phyloP scores from a whole-genome alignment of 2,888 invertebrate species.

The Drosophila mettleri region DNA sequence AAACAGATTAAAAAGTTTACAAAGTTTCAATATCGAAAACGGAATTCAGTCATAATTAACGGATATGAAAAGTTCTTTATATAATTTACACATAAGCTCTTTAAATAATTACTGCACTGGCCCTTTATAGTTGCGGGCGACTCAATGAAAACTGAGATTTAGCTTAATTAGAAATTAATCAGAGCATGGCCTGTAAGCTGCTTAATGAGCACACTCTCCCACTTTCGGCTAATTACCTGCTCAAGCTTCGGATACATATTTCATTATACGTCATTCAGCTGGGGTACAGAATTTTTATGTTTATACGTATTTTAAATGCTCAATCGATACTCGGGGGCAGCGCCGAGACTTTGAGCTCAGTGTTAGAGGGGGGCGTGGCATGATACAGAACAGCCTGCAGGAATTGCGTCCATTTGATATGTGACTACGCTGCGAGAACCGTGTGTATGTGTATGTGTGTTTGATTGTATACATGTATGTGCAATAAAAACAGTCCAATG shows the following conservation, averaged over 20 bases:
- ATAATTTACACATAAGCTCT: constrained; percentile 16
- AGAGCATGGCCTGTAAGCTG: constrained; percentile 17
- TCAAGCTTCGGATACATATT: constrained; percentile 42
- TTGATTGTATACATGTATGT: constrained; percentile 22
- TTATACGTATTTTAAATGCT: constrained; percentile 56
- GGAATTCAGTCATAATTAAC: constrained; percentile 74
- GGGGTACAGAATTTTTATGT: constrained; percentile 55
- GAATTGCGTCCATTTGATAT: constrained; percentile 38
- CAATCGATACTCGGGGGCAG: constrained; percentile 59
- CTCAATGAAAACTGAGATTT: not conserved
- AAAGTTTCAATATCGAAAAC: constrained; percentile 43
- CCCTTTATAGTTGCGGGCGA: not conserved
- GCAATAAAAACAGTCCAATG: constrained; percentile 52
- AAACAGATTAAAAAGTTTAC: constrained; percentile 35
- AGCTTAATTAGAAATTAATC: constrained; percentile 24
- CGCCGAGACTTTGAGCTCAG: not conserved
- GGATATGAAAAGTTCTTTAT: constrained; percentile 72
- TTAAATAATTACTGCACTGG: constrained; percentile 4
- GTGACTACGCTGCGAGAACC: constrained; percentile 22
- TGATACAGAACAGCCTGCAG: constrained; percentile 19
- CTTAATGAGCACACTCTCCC: constrained; percentile 1
- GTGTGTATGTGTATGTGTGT: constrained; percentile 20
- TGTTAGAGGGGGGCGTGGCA: constrained; percentile 33
- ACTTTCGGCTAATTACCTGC: constrained; percentile 19
- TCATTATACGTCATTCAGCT: constrained; percentile 47